These are phyloP conservation scores for Selene dorsalis DNA, from an alignment of 2,797 vertebrate species.

Conservation along the genomic window DNA sequence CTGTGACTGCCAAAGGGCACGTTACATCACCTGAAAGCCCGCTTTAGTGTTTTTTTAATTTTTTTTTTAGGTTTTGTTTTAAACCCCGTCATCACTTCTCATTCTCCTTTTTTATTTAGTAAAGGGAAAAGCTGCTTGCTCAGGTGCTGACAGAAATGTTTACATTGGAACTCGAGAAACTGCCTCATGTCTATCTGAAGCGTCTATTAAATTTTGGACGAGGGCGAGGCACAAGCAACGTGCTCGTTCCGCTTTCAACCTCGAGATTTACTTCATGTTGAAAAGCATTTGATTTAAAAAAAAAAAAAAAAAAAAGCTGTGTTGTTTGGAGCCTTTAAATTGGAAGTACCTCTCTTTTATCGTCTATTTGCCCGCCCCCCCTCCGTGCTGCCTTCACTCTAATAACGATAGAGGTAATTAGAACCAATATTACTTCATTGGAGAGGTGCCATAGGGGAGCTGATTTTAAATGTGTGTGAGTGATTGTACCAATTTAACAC, in stretches of 20 bases:
- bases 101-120: conserved; percentile 45
- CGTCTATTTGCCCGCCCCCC: too few relatives aligned
- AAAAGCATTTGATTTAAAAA: conserved; percentile 36
- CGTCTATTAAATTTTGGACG: conserved; percentile 35
- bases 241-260: conserved; percentile 35
- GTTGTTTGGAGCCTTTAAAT: conserved; percentile 51
- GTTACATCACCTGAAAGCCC: conserved; percentile 44
- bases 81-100: conserved; percentile 54
- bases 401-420: conserved; percentile 61
- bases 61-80: conserved; percentile 13
- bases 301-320: conserved; percentile 48
- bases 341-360: conserved; percentile 63
- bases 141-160: conserved; percentile 31
- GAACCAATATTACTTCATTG: conserved; percentile 48
- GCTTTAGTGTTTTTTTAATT: neutral
- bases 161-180: conserved; percentile 44
- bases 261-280: conserved; percentile 14
- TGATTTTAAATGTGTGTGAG: conserved; percentile 46
- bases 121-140: conserved; percentile 43
- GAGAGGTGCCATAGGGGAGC: conserved; percentile 50
- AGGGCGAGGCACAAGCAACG: conserved; percentile 17
- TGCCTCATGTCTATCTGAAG: conserved; percentile 23
- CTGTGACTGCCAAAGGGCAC: conserved; percentile 40
- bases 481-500: conserved; percentile 68
- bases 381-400: conserved; percentile 32